These are phyloP conservation scores for Melanophora roralis DNA, from an alignment of 2,888 invertebrate genomes.

Conservation along the genomic window DNA sequence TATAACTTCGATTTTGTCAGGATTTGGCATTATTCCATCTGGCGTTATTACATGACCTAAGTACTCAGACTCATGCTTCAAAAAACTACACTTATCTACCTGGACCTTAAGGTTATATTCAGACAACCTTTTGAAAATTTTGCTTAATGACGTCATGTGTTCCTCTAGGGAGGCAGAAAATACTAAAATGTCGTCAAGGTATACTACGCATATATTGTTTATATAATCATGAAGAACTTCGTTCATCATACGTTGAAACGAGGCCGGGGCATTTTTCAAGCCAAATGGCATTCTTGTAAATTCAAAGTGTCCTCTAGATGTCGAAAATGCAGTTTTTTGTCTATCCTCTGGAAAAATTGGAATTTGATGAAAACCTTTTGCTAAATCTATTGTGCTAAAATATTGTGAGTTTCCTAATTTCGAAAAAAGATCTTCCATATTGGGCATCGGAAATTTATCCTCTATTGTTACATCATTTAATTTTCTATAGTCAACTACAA, in stretches of 20 bases:
- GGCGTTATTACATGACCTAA: neutral
- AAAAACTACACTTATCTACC: conserved; percentile 22
- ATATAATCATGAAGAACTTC: conserved; percentile 12
- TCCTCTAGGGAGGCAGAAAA: conserved; percentile 15
- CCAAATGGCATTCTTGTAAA: conserved; percentile 24
- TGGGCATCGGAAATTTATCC: conserved; percentile 60
- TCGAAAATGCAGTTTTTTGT: neutral
- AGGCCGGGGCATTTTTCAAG: conserved; percentile 24
- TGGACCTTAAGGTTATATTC: conserved; percentile 21
- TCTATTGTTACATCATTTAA: conserved; percentile 56
- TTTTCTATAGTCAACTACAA: conserved; percentile 56
- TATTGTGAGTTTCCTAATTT: conserved; percentile 54
- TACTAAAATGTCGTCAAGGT: conserved; percentile 4
- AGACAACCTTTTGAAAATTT: neutral
- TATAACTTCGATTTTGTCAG: neutral
- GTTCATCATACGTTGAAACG: conserved; percentile 30
- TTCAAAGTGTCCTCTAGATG: conserved; percentile 13
- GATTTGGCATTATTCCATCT: neutral
- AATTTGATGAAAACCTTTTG: conserved; percentile 38
- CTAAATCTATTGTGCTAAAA: conserved; percentile 49
- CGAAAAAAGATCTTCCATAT: conserved; percentile 57
- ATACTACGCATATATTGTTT: neutral
- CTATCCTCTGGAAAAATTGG: conserved; percentile 22
- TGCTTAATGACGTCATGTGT: neutral
- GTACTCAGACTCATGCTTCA: conserved; percentile 14